Percentiles rank a stretch among this genome's conserved stretches.
These are phyloP conservation scores for Scaptomyza flava DNA, from an alignment of 2,888 invertebrate genomes.

Conservation along the genomic window DNA sequence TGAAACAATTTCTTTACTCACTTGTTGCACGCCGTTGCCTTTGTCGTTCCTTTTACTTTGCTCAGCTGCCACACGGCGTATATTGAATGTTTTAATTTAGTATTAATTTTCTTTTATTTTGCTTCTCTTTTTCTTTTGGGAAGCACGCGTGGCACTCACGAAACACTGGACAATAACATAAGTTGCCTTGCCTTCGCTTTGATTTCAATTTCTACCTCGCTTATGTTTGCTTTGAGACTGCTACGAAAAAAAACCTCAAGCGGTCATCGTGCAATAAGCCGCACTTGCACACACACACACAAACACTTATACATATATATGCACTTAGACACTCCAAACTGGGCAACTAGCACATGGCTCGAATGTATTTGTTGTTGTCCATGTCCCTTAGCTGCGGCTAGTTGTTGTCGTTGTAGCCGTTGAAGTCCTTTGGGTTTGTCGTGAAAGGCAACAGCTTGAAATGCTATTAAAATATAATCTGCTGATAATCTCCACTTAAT, in stretches of 20 bases:
- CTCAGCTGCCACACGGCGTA: conserved; percentile 14
- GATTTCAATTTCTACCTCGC: conserved; percentile 66
- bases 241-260: conserved; percentile 28
- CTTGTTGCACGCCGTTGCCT: conserved; percentile 35
- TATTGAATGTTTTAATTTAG: conserved; percentile 52
- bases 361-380: conserved; percentile 45
- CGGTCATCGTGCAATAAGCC: conserved; percentile 66
- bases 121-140: conserved; percentile 4
- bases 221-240: conserved; percentile 46
- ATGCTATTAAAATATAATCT: conserved; percentile 81
- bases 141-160: conserved; percentile 37
- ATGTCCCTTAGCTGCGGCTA: conserved; percentile 31
- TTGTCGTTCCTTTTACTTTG: background rate
- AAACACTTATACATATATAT: conserved; percentile 2
- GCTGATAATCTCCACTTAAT: conserved; percentile 80
- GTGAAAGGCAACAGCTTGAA: conserved; percentile 78
- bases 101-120: conserved; percentile 10
- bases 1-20: conserved; percentile 17
- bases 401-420: conserved; percentile 9
- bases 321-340: conserved; percentile 1
- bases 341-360: conserved; percentile 35
- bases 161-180: conserved; percentile 57
- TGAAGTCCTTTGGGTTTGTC: conserved; percentile 35
- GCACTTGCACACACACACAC: conserved; percentile 37
- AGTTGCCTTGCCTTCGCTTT: conserved; percentile 45